These are phyloP conservation scores for Cordilura impudica DNA, from an alignment of 2,888 invertebrate species.

Conservation along the genomic window DNA sequence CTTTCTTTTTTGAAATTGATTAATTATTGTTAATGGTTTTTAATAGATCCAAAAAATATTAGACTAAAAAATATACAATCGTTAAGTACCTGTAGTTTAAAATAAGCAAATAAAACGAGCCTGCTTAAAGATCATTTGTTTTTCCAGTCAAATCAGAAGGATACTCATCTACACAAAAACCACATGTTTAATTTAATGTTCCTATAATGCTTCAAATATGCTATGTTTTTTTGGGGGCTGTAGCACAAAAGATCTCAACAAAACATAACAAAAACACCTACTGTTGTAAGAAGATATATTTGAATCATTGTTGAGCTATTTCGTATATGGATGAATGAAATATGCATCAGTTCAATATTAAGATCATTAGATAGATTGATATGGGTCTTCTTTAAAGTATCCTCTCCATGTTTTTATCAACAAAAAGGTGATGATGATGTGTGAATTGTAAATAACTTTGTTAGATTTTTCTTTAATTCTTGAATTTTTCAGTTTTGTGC, in stretches of 20 bases:
- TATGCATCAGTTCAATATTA: conserved; percentile 41
- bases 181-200: conserved; percentile 16
- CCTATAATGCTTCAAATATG: too few species aligned
- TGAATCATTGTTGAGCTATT: conserved; percentile 32
- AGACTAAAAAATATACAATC: too few species aligned
- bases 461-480: conserved; percentile 11
- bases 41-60: too few species aligned
- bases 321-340: neutral
- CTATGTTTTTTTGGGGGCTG: conserved; percentile 25
- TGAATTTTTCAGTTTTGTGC: neutral
- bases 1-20: too few species aligned
- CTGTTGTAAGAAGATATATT: conserved; percentile 27
- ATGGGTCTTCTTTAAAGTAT: conserved; percentile 19
- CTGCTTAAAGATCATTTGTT: too few species aligned
- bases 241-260: conserved; percentile 42
- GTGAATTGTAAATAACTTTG: conserved; percentile 38
- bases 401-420: neutral
- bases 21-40: too few species aligned
- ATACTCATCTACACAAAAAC: conserved; percentile 3
- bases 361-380: conserved; percentile 58
- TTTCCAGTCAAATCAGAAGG: too few species aligned
- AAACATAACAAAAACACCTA: conserved; percentile 56
- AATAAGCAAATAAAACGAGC: conserved; percentile 18
- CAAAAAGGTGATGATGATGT: conserved; percentile 55
- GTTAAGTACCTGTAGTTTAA: conserved; percentile 49